Conservation (phyloP, 2,113 vertebrate genomes). For the Poicephalus gulielmi region DNA sequence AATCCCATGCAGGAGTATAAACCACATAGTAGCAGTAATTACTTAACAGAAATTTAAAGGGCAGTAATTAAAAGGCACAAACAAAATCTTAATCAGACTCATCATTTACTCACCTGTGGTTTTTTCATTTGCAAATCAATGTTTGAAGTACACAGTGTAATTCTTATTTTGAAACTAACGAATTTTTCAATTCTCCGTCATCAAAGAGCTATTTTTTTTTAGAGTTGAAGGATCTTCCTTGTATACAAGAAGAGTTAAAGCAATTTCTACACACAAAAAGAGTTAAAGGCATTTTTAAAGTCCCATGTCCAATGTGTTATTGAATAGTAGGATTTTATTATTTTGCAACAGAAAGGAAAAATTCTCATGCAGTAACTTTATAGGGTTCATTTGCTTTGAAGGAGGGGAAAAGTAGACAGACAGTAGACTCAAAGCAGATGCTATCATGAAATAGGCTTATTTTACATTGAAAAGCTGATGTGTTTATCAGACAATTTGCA, state of each 20-base stretch:
- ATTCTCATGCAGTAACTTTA: background rate
- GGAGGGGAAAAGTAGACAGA: background rate
- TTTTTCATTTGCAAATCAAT: background rate
- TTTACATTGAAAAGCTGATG: background rate
- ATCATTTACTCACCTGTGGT: background rate
- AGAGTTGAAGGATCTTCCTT: background rate
- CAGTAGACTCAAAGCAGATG: background rate
- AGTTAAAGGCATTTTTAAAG: background rate
- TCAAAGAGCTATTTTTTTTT: background rate
- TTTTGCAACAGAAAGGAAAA: background rate
- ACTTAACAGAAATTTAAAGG: conserved; percentile 20
- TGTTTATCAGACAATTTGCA: background rate
- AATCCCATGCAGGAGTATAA: background rate
- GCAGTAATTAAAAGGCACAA: conserved; percentile 18
- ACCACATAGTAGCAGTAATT: conserved; percentile 5
- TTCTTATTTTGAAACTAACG: conserved; percentile 1
- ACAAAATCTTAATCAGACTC: background rate
- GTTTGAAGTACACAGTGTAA: background rate
- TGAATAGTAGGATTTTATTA: background rate
- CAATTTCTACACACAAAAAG: background rate
- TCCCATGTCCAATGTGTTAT: background rate
- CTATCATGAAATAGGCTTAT: background rate
- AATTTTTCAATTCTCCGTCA: background rate
- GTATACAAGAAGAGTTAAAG: background rate
- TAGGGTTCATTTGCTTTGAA: background rate